Base-by-base conservation (phyloP, 2,113 vertebrate genomes). In the Oxyura jamaicensis region DNA sequence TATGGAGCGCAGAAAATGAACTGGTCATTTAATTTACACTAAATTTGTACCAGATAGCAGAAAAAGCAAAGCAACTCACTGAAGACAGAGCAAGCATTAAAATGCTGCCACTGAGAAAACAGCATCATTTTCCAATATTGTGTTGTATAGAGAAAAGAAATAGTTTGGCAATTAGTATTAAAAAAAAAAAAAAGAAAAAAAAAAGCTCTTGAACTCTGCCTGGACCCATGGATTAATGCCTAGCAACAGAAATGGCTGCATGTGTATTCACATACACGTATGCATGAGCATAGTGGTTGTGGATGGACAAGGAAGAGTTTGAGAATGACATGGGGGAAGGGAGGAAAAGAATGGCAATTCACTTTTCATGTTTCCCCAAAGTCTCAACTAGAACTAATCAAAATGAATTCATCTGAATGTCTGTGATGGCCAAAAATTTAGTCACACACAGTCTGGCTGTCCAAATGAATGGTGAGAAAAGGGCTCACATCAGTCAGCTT, bases 401-500 rank as follows among this genome's bases (percentile, higher is more conserved):
- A 96, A 91, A 93, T 56, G 21, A 97, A 97, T 90, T 95, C 96
- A 96, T 95, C 84, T 92, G 91, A 90, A 93, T 72, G 91, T 79
- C 96, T 91, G 72, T 68, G 88, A 78, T 88, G 88, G 95, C 96
- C 94, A 97, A 96, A 97, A 96, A 96, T 93, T 93, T 87, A 93
- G 95, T 96, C 92, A 96, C 93, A 92, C 90, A 94, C 53, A 93
- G 95, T 87, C 69, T 93, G 96, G 92, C 92, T 92, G 88, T 97
- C 95, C 96, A 97, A 97, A 97, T 87, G 89, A 97, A 97, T 82
- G 94, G 92, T 90, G 92, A 89, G 81, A 88, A 95, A 97, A 96
- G 83, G 79, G 78, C 91, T 96, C 91, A 77, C 86, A 97, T 94
- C 96, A 96, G 95, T 98, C 96, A 96, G 84, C 69, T 71, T 95